phyloP scores from a whole-genome alignment of 1,140 invertebrate genomes.

The Conopomorpha cramerella region DNA sequence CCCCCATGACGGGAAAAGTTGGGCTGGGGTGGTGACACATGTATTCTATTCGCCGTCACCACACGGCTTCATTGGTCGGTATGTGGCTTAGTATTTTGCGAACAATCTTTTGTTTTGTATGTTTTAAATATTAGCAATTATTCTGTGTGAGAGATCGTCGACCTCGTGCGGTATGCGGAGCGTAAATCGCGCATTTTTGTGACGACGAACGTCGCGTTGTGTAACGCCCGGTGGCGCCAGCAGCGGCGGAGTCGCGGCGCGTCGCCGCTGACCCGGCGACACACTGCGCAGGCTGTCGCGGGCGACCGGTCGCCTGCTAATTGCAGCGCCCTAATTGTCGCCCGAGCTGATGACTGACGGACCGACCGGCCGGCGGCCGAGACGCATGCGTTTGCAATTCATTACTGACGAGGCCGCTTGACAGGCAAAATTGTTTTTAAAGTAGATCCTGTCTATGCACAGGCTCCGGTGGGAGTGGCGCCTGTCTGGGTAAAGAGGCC shows the following conservation, averaged over 20 bases:
- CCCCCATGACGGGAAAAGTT: too few species aligned
- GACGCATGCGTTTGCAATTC: conserved; percentile 30
- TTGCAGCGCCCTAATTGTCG: conserved; percentile 48
- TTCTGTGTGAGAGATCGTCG: conserved; percentile 36
- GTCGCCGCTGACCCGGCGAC: conserved; percentile 44
- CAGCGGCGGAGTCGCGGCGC: conserved; percentile 39
- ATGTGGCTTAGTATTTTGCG: too few species aligned
- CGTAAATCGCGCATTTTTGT: conserved; percentile 11
- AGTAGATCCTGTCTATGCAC: conserved; percentile 26
- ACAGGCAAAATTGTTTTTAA: conserved; percentile 34
- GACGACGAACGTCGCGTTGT: too few species aligned
- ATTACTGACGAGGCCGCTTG: conserved; percentile 19
- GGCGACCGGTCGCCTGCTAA: conserved; percentile 26
- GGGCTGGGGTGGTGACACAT: too few species aligned
- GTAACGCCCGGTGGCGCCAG: conserved; percentile 44
- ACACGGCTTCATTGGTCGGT: too few species aligned
- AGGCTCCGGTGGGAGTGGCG: conserved; percentile 12
- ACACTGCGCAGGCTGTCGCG: conserved; percentile 20
- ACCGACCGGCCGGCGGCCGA: conserved; percentile 13
- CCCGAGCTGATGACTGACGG: conserved; percentile 25
- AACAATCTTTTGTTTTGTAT: too few species aligned
- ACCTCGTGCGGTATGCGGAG: conserved; percentile 26
- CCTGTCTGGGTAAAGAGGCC: conserved; percentile 17
- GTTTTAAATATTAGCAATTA: too few species aligned
- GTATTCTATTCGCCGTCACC: too few species aligned